Base-by-base conservation (phyloP, 2,888 invertebrate genomes). In the Drosophila setosimentum region DNA sequence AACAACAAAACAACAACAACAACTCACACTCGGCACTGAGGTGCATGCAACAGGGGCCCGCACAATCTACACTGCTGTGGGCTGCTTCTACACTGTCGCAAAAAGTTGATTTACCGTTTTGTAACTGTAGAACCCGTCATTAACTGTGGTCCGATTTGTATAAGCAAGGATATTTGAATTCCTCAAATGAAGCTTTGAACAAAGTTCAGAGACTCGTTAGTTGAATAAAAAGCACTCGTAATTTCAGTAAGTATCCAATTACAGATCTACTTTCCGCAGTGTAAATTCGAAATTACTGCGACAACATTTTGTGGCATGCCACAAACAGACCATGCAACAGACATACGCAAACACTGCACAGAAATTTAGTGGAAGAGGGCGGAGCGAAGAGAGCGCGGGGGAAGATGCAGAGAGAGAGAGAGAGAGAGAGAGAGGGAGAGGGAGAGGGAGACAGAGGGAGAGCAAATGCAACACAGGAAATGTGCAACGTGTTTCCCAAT, bases 271-370 rank as follows among this genome's bases (percentile, higher is more conserved):
- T 68, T 79, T 57, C 42, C 21, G 54, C 79, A 79, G 78, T 79
- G 79, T 68, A 63, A 49, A 51, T 48, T 49, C 21, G 35, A 80
- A 68, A 70, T 73, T 65, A 68, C 78, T 62, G 78, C 82, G 82
- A 81, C 82, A 81, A 79, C 79, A 63, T 78, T 70, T 78, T 81
- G 79, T 79, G 78, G 79, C 74, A 71, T 78, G 82, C 75, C 71
- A 71, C 74, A 75, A 50, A 58, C 51, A 30, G 54, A 70, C 76
- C 50, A 29, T 32, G 40, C 30, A 32, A 67, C 58, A 67, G 35
- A 33, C 59, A 27, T n/a, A 55, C 10, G 3, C 8, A 35, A 10
- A n/a, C n/a, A 29, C 27, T n/a, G 30, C 45, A 45, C 13, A 30
- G 49, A 6, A 27, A 29, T 27, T 48, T 8, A 40, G 29, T 30